Evolutionary conservation across 2,113 vertebrate species (phyloP), one percentile per base, ranked within the genome.

Genomic region (Athene cunicularia): DNA sequence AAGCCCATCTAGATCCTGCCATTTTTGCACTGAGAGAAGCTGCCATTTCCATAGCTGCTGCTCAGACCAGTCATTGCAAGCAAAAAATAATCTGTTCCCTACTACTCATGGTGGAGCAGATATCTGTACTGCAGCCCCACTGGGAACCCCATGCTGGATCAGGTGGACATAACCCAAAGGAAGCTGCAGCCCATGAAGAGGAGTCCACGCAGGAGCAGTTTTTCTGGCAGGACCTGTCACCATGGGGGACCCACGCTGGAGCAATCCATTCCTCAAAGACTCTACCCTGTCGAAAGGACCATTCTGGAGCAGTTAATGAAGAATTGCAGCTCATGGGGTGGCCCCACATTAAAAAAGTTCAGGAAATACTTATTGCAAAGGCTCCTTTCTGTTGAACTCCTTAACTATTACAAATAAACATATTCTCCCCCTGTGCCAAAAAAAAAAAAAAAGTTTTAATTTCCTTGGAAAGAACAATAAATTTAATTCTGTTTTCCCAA

Each of bases 121-220:
- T 53, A n/a, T 16, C 45, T 33, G 28, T 28, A 12, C 12, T 60
- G 37, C 32, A 75, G 28, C 18, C 6, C 33, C 43, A 26, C 10
- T 23, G 17, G 22, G 17, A 41, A 43, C 19, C 9, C 30, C 16
- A 17, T 6, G 5, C 26, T 68, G 35, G 21, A 59, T 6, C 13
- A 26, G 12, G 24, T 43, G 37, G 43, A 35, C 45, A 8, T 20
- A 15, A 6, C 14, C 14, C 2, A 3, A 28, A 39, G 11, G 27
- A 66, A 76, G 24, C 19, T 50, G 18, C 24, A 56, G 39, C 33
- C 27, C 2, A 5, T 37, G 33, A 28, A 77, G 8, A 55, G 3
- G 5, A 43, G 5, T 14, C 35, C 43, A 50, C 0, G 0, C 4
- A 35, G 21, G 4, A 63, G 2, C 8, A 53, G 21, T 3, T 53